phyloP scores from a whole-genome alignment of 2,888 invertebrate species.

The Sympetrum striolatum region DNA sequence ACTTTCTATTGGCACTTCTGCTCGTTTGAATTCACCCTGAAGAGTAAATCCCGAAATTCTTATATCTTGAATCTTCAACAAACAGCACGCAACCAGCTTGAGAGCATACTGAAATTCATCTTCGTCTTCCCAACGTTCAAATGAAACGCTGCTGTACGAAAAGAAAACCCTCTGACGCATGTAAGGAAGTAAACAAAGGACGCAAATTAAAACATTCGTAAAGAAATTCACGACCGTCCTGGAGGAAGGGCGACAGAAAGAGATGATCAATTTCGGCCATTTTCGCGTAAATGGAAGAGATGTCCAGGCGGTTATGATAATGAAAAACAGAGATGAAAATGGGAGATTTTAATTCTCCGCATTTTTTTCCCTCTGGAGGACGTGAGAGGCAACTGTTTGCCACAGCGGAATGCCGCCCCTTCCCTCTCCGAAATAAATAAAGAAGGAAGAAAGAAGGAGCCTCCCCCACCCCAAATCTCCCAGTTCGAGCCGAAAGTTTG shows the following conservation, averaged over 20 bases:
- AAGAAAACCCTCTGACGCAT: not conserved
- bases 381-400: not conserved
- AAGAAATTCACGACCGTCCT: not conserved
- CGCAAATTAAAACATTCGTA: not conserved
- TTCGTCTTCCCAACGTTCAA: too few species aligned
- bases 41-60: too few species aligned
- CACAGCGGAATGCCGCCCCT: not conserved
- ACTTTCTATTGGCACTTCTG: too few species aligned
- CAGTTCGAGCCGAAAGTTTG: conserved; percentile 27
- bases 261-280: not conserved
- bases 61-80: too few species aligned
- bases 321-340: not conserved
- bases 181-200: not conserved
- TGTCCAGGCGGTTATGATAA: not conserved
- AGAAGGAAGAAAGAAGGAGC: not conserved
- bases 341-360: not conserved
- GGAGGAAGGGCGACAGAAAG: not conserved
- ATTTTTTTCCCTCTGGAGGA: not conserved
- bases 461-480: not conserved
- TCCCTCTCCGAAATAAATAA: not conserved
- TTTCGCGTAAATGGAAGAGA: not conserved
- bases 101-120: too few species aligned
- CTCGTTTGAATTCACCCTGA: too few species aligned
- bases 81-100: too few species aligned
- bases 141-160: too few species aligned